phyloP scores from a whole-genome alignment of 2,888 invertebrate genomes.

The Girardia tigrina region DNA sequence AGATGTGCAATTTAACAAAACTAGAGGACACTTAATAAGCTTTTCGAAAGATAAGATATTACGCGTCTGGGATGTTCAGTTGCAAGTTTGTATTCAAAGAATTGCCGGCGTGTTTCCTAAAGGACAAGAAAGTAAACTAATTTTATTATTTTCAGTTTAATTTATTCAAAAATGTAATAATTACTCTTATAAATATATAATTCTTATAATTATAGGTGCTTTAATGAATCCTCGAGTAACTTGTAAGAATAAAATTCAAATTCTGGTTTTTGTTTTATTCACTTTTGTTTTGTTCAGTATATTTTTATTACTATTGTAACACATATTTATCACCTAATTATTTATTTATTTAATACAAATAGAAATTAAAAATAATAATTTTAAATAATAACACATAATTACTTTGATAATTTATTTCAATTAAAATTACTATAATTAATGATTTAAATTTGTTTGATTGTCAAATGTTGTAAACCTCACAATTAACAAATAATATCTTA shows the following conservation, averaged over 20 bases:
- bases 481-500: no score
- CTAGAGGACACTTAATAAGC: constrained; percentile 47
- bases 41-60: constrained; percentile 51
- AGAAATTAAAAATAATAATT: no score
- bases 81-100: constrained; percentile 50
- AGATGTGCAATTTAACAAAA: constrained; percentile 47
- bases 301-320: no score
- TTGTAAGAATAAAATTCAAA: neutral
- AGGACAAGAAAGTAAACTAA: constrained; percentile 46
- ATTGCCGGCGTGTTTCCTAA: constrained; percentile 50
- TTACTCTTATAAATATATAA: neutral
- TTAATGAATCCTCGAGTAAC: constrained; percentile 3
- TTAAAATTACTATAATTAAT: no score
- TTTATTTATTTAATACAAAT: no score
- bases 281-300: neutral
- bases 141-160: neutral
- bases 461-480: no score
- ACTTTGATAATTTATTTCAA: no score
- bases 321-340: no score
- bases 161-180: neutral
- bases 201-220: neutral
- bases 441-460: no score
- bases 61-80: constrained; percentile 50
- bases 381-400: no score
- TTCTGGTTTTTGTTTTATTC: neutral